These are phyloP conservation scores for Metridium senile DNA, from an alignment of 92 coral and sea anemone genomes.

Conservation along the genomic window DNA sequence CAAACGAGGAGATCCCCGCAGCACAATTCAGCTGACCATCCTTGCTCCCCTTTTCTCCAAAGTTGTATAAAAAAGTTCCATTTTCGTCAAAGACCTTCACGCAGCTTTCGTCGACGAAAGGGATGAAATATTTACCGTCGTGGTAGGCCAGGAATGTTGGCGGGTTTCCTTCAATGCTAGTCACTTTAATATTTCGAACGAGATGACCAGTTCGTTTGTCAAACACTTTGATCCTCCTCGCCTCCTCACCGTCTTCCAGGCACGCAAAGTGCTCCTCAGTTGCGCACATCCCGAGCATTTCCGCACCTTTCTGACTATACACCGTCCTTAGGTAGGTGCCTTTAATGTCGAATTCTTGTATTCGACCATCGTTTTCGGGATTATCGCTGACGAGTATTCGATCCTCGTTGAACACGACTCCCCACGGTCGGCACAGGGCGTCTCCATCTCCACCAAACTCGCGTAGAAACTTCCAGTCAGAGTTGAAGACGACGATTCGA, in stretches of 20 bases:
- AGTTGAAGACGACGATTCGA: conserved; percentile 9
- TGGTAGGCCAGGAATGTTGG: background rate
- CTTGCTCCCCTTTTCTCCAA: background rate
- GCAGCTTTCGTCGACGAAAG: background rate
- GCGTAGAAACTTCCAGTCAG: conserved; percentile 12
- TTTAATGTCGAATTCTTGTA: conserved; percentile 18
- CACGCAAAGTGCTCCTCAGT: background rate
- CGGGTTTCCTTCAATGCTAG: background rate
- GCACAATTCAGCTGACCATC: conserved; percentile 1
- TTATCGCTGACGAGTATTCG: conserved; percentile 17
- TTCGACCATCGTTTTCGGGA: conserved; percentile 15
- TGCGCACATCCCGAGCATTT: background rate
- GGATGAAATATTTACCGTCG: conserved; percentile 5
- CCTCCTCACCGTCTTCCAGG: background rate
- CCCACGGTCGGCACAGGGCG: conserved; percentile 18
- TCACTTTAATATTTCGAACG: background rate
- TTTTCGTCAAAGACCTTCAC: conserved; percentile 7
- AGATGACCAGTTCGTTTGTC: conserved; percentile 7
- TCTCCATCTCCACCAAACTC: conserved; percentile 27
- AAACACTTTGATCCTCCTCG: background rate
- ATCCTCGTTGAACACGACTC: conserved; percentile 4
- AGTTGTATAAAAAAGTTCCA: background rate
- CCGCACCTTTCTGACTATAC: background rate
- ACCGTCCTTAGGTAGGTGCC: conserved; percentile 11
- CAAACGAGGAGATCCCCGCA: background rate